Evolutionary conservation across 2,888 invertebrate genomes (phyloP), one percentile per base, ranked within the genome.

Genomic region (Sthenelais limicola): DNA sequence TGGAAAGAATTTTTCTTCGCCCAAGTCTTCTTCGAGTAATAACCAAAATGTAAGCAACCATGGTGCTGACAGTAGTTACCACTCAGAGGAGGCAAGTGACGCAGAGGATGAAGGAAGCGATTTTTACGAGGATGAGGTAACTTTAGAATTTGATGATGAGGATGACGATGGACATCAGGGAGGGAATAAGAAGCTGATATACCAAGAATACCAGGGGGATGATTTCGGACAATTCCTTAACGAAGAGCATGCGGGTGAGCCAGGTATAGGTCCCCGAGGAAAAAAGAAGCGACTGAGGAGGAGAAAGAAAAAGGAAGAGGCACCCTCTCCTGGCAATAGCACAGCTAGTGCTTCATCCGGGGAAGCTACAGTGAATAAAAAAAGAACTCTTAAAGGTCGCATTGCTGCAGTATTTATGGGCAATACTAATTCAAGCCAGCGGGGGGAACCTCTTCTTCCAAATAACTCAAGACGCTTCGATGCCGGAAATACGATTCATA

Each of bases 141-240:
- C 51, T 28, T 1, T 52, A 26, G 68, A 32, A 9, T 52, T 52
- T 24, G 51, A 35, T 15, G 68, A 68, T 7, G 51, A 52, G 33
- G 68, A 68, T 32, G 68, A 68, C 51, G 56, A 38, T 2, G 62
- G 38, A 3, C 12, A 18, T 28, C 28, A n/a, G 32, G 58, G 24
- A 12, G 15, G 32, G 7, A 58, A 58, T 7, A 32, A 30, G 28
- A 51, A 24, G 35, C 35, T 18, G 12, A 5, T 68, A 1, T 68
- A 51, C 33, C n/a, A 3, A 1, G 68, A 68, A 48, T 68, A 68
- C 52, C 68, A 68, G n/a, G 68, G 68, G 15, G 68, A 68, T 32
- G 68, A 68, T 52, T 68, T 35, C 48, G 49, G 47, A 3, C 43
- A 68, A 38, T 68, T 47, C 52, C 49, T 68, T 5, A 33, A 49